Evolutionary conservation across 2,113 vertebrate genomes (phyloP).

Genomic region (Grammomys surdaster): DNA sequence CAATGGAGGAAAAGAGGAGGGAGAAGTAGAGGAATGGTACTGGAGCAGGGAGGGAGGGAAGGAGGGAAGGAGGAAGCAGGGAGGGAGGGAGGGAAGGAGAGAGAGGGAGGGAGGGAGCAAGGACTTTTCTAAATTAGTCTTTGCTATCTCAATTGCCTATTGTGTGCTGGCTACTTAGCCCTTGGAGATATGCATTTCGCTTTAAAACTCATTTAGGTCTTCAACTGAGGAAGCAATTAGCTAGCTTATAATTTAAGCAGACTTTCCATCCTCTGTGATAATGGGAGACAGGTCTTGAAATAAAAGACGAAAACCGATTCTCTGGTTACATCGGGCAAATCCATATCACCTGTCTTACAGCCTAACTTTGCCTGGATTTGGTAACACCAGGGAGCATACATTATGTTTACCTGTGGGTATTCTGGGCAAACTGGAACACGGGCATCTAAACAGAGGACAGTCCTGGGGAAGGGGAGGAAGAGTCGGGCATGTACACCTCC

Average conservation of each 20-base stretch:
- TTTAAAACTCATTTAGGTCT: conserved; percentile 84
- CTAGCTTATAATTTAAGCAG: conserved; percentile 74
- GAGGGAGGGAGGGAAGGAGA: background rate
- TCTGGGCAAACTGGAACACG: background rate
- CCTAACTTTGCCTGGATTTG: background rate
- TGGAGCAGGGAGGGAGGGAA: background rate
- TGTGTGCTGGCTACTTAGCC: conserved; percentile 71
- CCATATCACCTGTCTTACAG: background rate
- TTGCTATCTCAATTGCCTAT: conserved; percentile 49
- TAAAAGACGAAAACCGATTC: conserved; percentile 23
- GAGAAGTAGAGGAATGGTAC: too few relatives aligned
- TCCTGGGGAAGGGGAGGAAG: too few relatives aligned
- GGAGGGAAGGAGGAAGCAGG: background rate
- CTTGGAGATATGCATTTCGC: conserved; percentile 75
- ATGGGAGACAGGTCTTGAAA: conserved; percentile 48
- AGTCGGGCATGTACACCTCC: too few relatives aligned
- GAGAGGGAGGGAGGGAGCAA: background rate
- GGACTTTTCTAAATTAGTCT: conserved; percentile 15
- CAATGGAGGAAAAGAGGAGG: too few relatives aligned
- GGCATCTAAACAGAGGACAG: background rate
- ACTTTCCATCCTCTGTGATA: conserved; percentile 66
- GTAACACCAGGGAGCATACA: background rate
- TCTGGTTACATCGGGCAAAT: background rate
- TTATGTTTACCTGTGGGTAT: background rate
- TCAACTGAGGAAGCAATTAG: conserved; percentile 85